Evolutionary conservation across 2,797 vertebrate species (phyloP), one percentile per base, ranked within the genome.

Genomic region (Decapterus maruadsi): DNA sequence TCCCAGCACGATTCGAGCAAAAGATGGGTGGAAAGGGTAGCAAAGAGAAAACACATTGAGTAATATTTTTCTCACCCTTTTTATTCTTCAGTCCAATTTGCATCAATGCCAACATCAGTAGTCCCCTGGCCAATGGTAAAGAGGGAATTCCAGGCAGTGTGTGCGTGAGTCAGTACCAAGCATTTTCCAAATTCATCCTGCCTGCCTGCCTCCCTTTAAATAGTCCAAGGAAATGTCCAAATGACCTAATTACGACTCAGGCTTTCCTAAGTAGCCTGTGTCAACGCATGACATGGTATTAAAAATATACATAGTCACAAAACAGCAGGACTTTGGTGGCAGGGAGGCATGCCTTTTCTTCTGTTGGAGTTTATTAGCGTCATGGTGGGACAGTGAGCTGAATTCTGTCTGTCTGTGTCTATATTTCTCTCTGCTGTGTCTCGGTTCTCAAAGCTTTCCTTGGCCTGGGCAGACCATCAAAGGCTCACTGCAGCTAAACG

Each of bases 211-310:
- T 26, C 81, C 80, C 92, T 94, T 95, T 92, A 94, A 94, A 96
- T 90, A 95, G 92, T 87, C 67, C 38, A 82, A 89, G 91, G 94
- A 95, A 94, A 94, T 82, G 87, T 94, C 93, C 92, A 93, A 95
- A 95, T 94, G 91, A 95, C 93, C 93, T 92, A 94, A 95, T 95
- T 95, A 95, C 86, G 83, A 86, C 88, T 92, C 90, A 91, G 86
- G 87, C 90, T 90, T 94, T 94, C 92, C 89, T 91, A 93, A 94
- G 88, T 89, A 92, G 87, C 69, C 80, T 68, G 75, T 86, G 90
- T 92, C 89, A 87, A 85, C 50, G 68, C 83, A 87, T 93, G 89
- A 92, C 86, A 90, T 56, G 80, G 78, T 89, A 91, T 94, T 92
- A 73, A 91, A 91, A 93, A 92, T 89, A 91, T 54, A 89, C 81